A percentile compares a stretch with the other conserved stretches of the same genome.
Conservation (phyloP, 1,140 invertebrate genomes). For the Leptinotarsa undecemlineata region DNA sequence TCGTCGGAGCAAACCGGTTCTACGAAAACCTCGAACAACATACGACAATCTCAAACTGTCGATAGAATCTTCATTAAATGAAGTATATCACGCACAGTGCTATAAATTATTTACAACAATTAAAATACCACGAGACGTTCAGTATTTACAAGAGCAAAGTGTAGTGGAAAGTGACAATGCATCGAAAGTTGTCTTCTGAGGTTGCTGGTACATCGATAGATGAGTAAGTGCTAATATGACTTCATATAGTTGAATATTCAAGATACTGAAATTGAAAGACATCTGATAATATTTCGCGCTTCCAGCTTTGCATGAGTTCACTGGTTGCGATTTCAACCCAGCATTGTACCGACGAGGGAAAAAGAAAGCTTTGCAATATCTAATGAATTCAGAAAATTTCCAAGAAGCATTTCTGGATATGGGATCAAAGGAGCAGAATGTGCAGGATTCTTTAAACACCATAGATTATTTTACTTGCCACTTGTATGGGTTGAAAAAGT, state of each 20-base stretch:
- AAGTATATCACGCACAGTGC: slow-evolving; percentile 23
- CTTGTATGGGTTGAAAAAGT: slow-evolving; percentile 24
- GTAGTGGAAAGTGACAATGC: slow-evolving; percentile 26
- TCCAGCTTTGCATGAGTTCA: slow-evolving; percentile 11
- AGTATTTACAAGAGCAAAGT: slow-evolving; percentile 27
- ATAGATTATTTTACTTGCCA: slow-evolving; percentile 26
- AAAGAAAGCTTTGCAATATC: neutral
- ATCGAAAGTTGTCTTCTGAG: slow-evolving; percentile 20
- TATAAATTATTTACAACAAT: slow-evolving; percentile 31
- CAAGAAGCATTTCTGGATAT: slow-evolving; percentile 22
- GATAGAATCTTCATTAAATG: slow-evolving; percentile 24
- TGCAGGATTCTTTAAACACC: slow-evolving; percentile 23
- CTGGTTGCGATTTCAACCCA: slow-evolving; percentile 16
- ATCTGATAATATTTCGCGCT: neutral
- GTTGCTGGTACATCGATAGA: slow-evolving; percentile 30
- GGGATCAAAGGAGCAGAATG: slow-evolving; percentile 20
- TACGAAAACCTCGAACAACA: slow-evolving; percentile 21
- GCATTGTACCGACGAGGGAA: slow-evolving; percentile 18
- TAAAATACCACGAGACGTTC: slow-evolving; percentile 26
- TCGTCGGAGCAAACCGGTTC: slow-evolving; percentile 21
- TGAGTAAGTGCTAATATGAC: slow-evolving; percentile 19
- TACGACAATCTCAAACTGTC: slow-evolving; percentile 20
- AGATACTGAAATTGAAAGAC: neutral
- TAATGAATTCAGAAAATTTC: neutral
- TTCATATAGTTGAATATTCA: slow-evolving; percentile 17